These are phyloP conservation scores for Grus americana DNA, from an alignment of 2,113 vertebrate species.

Conservation along the genomic window DNA sequence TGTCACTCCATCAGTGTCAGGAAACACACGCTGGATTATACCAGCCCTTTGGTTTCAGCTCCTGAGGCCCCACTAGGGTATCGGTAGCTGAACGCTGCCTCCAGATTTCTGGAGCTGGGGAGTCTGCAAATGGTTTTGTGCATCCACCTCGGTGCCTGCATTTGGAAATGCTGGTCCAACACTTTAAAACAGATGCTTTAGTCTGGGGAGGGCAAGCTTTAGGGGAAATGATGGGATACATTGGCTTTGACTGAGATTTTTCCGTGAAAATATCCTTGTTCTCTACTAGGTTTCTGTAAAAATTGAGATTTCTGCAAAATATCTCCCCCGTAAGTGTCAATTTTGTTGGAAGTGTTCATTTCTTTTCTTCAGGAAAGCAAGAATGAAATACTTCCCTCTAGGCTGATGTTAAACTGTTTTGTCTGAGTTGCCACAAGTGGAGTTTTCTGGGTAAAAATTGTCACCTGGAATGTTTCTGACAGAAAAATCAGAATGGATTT, in stretches of 20 bases:
- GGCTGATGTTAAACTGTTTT: conserved; percentile 21
- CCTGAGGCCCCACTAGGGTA: not conserved
- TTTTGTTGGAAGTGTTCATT: not conserved
- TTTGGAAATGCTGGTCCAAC: not conserved
- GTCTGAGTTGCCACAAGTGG: conserved; percentile 8
- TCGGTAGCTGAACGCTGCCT: not conserved
- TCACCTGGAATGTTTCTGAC: conserved; percentile 45
- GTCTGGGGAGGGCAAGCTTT: not conserved
- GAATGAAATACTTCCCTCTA: not conserved
- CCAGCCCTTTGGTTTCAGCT: not conserved
- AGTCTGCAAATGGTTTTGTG: not conserved
- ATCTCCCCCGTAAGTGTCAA: not conserved
- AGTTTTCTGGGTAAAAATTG: conserved; percentile 40
- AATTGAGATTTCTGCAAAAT: not conserved
- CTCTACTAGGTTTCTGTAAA: not conserved
- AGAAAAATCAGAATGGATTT: conserved; percentile 37
- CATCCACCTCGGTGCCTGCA: accelerated
- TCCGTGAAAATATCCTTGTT: not conserved
- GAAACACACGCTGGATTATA: not conserved
- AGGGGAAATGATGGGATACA: not conserved
- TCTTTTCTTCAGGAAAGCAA: not conserved
- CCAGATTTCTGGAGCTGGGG: not conserved
- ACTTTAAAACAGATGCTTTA: not conserved
- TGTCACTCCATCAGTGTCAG: not conserved
- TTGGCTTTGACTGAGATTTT: not conserved